Base-by-base conservation (phyloP, 2,797 vertebrate species). In the Gymnopithys bicolor region DNA sequence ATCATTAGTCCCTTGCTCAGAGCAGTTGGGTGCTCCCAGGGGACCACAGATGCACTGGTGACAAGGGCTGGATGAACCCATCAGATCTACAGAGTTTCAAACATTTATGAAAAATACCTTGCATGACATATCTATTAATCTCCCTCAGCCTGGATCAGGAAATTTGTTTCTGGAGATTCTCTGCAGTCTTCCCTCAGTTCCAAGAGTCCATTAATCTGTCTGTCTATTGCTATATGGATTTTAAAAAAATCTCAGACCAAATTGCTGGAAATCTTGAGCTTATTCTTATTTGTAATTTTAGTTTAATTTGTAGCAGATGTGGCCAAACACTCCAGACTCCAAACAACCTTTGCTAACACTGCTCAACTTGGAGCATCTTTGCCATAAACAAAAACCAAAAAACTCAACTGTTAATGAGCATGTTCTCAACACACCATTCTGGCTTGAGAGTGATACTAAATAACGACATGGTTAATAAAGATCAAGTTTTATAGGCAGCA, bases 371-470 rank as follows among this genome's bases (percentile, higher is more conserved):
- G 64, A 86, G 23, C 32, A 80, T 10, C 21, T 55, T n/a, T 66
- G 35, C 70, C 30, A 49, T 1, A 81, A 67, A 51, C 16, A 39
- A 45, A 48, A 74, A 76, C 19, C 16, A 39, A 45, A 48, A 74
- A 79, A 19, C 51, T 69, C 41, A 46, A 0, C 37, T 28, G 23
- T 56, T 32, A 46, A 28, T 12, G 30, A 69, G 48, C n/a, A 24
- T 4, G 3, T 67, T 82, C 71, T 73, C 56, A 63, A 45, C 30
- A 48, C 24, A 33, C 0, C 0, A 45, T 16, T 45, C 80, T 67
- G 48, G 21, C 56, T 63, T 71, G 48, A 55, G 10, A 39, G 15
- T 33, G 46, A 60, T 11, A 49, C 33, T 62, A 3, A 46, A 24
- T 5, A 71, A 74, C 35, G 45, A 33, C 22, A 17, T 3, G 18